phyloP scores from a whole-genome alignment of 2,113 vertebrate genomes.

The Gyps fulvus region DNA sequence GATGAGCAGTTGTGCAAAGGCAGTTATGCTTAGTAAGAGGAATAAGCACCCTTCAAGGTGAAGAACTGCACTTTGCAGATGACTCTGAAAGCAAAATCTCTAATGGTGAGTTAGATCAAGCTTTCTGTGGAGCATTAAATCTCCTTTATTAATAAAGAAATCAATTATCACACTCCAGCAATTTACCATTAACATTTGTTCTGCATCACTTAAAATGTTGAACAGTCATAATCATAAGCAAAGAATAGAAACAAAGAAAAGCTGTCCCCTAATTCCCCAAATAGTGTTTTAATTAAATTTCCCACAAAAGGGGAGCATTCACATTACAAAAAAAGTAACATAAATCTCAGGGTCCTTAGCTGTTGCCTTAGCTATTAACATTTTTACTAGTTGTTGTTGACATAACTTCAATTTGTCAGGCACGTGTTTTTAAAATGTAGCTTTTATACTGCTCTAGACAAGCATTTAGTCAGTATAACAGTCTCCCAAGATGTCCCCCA shows the following conservation, averaged over 20 bases:
- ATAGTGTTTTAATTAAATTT: conserved; percentile 50
- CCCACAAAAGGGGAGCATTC: not conserved
- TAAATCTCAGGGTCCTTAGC: not conserved
- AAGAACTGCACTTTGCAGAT: not conserved
- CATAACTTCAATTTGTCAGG: not conserved
- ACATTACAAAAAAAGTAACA: not conserved
- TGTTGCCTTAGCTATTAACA: not conserved
- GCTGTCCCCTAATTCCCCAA: conserved; percentile 2
- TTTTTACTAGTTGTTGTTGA: not conserved
- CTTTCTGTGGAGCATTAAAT: conserved; percentile 35
- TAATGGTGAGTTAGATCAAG: conserved; percentile 30
- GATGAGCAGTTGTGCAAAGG: not conserved
- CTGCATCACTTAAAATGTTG: conserved; percentile 40
- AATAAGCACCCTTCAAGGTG: conserved; percentile 41
- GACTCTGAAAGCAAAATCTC: not conserved
- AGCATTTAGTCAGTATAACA: not conserved
- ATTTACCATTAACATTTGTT: conserved; percentile 57
- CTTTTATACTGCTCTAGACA: not conserved
- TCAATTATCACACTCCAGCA: conserved; percentile 61
- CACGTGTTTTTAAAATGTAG: not conserved
- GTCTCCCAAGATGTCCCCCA: not conserved
- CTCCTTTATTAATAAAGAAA: conserved; percentile 62
- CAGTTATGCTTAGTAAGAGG: conserved; percentile 6
- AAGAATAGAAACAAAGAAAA: conserved; percentile 42
- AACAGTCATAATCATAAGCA: conserved; percentile 28